Base-by-base conservation (phyloP, 2,888 invertebrate species). In the Cataglyphis livida region DNA sequence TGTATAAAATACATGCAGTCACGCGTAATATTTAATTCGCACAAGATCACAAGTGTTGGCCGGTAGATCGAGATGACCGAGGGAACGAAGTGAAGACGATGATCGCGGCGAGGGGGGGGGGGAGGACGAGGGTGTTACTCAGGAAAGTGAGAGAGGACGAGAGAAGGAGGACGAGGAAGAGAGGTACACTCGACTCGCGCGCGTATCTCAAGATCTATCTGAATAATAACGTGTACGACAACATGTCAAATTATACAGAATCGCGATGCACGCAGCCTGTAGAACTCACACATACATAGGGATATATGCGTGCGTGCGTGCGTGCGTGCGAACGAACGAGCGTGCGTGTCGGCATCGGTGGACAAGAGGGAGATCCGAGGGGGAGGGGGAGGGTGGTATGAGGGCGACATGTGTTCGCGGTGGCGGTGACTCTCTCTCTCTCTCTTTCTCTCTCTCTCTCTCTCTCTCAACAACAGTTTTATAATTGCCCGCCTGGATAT, bases 191-290 rank as follows among this genome's bases (percentile, higher is more conserved):
- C 85, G 88, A 84, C 79, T 89, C 90, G 65, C 81, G 85, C 66
- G 88, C 90, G 88, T 94, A 94, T 94, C 94, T 93, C 92, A 86
- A 92, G 93, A 94, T 94, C 94, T 93, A 94, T 94, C 94, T 93
- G 94, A 94, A 94, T 94, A 94, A 94, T 94, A 94, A 94, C 94
- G 94, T 94, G 94, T 94, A 94, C 92, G 94, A 94, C 94, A 94
- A 94, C 94, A 93, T 94, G 94, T 94, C 94, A 94, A 94, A 94
- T 94, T 94, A 94, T 94, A 94, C 94, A 92, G 91, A 93, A 92
- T 91, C 90, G 91, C 92, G 92, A 92, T 88, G 88, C 90, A 91
- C 90, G 89, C 88, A 90, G 89, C 85, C 76, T 87, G 87, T 87
- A 84, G 28, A 81, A 70, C 75, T 66, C 82, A 21, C 73, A 83